Percentiles rank a stretch among this genome's conserved stretches.
Evolutionary conservation across 2,888 invertebrate species (phyloP).

Genomic region (Lasioglossum zephyrum): DNA sequence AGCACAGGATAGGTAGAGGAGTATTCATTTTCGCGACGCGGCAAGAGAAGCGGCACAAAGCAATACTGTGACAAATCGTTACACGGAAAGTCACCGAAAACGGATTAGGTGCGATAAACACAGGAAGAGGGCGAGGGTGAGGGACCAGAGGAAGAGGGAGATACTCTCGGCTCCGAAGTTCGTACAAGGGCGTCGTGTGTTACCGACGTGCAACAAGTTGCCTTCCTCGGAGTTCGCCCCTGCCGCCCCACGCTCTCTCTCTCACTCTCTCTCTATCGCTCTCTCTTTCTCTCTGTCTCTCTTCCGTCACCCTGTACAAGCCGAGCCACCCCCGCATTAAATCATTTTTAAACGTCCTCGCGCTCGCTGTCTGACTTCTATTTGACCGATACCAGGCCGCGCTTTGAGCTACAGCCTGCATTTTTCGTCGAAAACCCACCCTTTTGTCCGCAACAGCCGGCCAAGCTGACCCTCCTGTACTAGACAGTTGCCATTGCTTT

Average conservation of each 20-base stretch:
- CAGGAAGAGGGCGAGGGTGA: conserved; percentile 47
- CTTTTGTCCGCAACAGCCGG: conserved; percentile 1
- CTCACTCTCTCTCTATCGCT: conserved; percentile 27
- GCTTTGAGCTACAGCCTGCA: conserved; percentile 49
- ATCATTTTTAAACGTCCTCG: conserved; percentile 79
- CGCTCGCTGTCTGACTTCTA: conserved; percentile 74
- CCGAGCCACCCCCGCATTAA: conserved; percentile 72
- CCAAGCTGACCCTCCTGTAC: background rate
- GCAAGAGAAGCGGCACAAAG: conserved; percentile 35
- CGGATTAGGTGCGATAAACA: conserved; percentile 71
- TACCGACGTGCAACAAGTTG: conserved; percentile 83
- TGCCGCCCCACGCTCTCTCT: background rate
- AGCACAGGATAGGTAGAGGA: conserved; percentile 4
- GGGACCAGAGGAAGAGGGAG: conserved; percentile 43
- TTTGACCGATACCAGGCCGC: conserved; percentile 69
- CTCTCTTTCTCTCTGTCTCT: conserved; percentile 6
- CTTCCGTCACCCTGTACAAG: conserved; percentile 54
- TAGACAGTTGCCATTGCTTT: background rate
- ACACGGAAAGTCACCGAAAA: conserved; percentile 66
- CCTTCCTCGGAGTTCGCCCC: conserved; percentile 67
- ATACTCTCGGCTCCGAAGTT: conserved; percentile 68
- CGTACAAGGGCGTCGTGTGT: conserved; percentile 78
- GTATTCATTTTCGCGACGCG: conserved; percentile 32
- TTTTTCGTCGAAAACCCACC: conserved; percentile 31
- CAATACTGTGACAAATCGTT: conserved; percentile 63